Evolutionary conservation across 2,113 vertebrate species (phyloP).

Genomic region (Porphyrio hochstetteri): DNA sequence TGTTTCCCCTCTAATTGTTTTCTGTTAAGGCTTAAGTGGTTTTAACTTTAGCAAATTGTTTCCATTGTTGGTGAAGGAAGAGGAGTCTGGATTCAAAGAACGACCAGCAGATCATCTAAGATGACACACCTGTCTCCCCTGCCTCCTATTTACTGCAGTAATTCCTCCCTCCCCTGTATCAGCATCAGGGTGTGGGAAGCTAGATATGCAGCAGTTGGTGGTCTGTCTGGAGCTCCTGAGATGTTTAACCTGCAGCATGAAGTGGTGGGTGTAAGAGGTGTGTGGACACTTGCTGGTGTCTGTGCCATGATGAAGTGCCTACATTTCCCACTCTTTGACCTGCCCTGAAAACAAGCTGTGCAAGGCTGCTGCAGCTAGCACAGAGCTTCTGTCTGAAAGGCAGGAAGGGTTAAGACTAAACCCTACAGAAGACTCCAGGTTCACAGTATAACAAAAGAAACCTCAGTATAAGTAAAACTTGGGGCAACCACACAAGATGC

Average conservation of each 20-base stretch:
- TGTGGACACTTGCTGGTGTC: not conserved
- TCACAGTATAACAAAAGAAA: not conserved
- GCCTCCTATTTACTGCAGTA: not conserved
- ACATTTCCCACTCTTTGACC: not conserved
- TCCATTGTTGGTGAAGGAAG: not conserved
- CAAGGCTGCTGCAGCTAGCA: not conserved
- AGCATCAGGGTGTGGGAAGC: not conserved
- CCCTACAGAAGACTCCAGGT: not conserved
- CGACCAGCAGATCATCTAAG: not conserved
- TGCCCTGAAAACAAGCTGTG: not conserved
- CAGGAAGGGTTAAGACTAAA: not conserved
- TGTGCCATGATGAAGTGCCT: not conserved
- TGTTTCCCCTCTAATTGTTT: not conserved
- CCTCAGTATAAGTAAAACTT: not conserved
- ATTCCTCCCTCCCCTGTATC: not conserved
- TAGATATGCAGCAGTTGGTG: not conserved
- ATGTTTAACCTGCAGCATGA: not conserved
- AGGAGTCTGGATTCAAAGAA: not conserved
- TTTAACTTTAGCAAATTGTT: not conserved
- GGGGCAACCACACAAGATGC: not conserved
- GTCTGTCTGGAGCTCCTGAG: not conserved
- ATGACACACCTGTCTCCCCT: not conserved
- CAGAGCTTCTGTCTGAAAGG: not conserved
- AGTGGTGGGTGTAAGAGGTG: not conserved
- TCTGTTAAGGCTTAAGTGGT: not conserved